phyloP scores from a whole-genome alignment of 2,797 vertebrate genomes.

The Pipistrellus pipistrellus region DNA sequence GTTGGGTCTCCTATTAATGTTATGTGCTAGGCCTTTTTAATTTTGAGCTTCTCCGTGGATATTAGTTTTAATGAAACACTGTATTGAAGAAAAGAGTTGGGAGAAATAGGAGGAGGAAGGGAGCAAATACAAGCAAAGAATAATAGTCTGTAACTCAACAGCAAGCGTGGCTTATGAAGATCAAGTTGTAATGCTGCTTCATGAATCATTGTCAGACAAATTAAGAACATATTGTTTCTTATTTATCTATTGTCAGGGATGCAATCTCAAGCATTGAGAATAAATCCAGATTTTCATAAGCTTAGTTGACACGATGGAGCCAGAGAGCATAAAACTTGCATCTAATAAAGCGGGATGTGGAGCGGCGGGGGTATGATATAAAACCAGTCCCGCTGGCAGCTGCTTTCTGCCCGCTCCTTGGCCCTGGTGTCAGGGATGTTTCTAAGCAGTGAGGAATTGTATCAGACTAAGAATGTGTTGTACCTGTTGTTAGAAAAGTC shows the following conservation, averaged over 20 bases:
- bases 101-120: slow-evolving; percentile 46
- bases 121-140: slow-evolving; percentile 65
- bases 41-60: slow-evolving; percentile 48
- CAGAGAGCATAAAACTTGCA: slow-evolving; percentile 84
- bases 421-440: not conserved
- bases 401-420: not conserved
- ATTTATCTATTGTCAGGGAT: slow-evolving; percentile 87
- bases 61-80: slow-evolving; percentile 63
- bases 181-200: slow-evolving; percentile 84
- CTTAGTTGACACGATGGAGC: slow-evolving; percentile 80
- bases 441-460: not conserved
- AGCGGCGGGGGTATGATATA: not conserved
- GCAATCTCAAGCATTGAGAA: slow-evolving; percentile 84
- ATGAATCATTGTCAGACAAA: slow-evolving; percentile 89
- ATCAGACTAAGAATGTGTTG: not conserved
- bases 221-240: slow-evolving; percentile 88
- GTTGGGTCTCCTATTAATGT: not conserved
- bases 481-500: not conserved
- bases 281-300: slow-evolving; percentile 90
- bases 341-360: slow-evolving; percentile 82
- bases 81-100: slow-evolving; percentile 43
- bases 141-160: slow-evolving; percentile 73
- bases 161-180: slow-evolving; percentile 83
- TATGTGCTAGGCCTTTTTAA: slow-evolving; percentile 55
- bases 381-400: not conserved